phyloP scores from a whole-genome alignment of 1,140 invertebrate species.

The Chionoecetes opilio region DNA sequence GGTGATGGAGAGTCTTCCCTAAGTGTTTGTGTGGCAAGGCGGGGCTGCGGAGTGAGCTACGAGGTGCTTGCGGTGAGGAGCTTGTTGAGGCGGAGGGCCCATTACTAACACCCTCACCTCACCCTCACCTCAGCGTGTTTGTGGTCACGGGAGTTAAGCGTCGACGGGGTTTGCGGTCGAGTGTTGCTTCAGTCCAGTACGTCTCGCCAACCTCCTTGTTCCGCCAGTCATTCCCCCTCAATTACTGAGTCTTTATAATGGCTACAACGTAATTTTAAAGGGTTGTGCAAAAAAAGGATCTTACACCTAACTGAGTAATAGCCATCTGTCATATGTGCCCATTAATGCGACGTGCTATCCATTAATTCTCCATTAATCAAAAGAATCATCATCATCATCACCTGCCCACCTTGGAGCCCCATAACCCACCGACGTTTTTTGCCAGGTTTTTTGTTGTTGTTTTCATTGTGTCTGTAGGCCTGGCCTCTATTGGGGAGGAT shows the following conservation, averaged over 20 bases:
- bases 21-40: not conserved
- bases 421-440: not conserved
- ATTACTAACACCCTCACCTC: not conserved
- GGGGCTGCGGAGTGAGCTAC: not conserved
- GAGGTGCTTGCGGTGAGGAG: conserved; percentile 9
- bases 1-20: not conserved
- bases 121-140: not conserved
- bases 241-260: conserved; percentile 47
- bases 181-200: not conserved
- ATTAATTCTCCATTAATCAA: conserved; percentile 45
- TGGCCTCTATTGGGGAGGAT: not conserved
- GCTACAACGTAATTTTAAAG: not conserved
- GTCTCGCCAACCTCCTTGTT: not conserved
- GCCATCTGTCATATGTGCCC: conserved; percentile 25
- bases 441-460: not conserved
- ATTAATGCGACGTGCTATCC: conserved; percentile 34
- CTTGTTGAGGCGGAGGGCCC: not conserved
- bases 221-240: conserved; percentile 13
- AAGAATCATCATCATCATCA: not conserved
- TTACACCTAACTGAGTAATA: not conserved
- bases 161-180: not conserved
- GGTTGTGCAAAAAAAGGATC: not conserved
- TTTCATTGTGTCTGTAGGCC: not conserved
- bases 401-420: not conserved
- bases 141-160: not conserved